Evolutionary conservation across 2,797 vertebrate species (phyloP), one percentile per base, ranked within the genome.

Genomic region (Oophaga sylvatica): DNA sequence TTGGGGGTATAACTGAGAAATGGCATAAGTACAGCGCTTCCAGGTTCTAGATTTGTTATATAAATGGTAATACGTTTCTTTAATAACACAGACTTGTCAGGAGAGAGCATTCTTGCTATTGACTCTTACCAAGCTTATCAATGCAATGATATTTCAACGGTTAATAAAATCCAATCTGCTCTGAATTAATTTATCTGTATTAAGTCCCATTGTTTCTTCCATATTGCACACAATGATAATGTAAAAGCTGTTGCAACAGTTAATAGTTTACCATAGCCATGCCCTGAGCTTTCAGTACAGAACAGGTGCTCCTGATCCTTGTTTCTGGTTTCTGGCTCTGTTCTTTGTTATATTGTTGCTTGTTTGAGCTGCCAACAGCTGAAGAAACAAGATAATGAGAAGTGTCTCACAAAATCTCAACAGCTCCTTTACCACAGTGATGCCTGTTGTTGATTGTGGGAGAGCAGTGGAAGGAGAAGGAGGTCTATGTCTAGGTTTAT

Each of bases 351-450:
- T 16, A 15, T 22, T 77, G 26, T 26, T 65, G 22, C 41, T 65
- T 60, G 45, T 77, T 76, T 53, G n/a, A 8, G 41, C 26, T 78
- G 26, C 60, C 13, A 76, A 85, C 83, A 85, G 83, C 83, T 85
- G 83, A 22, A 76, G 26, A 67, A 85, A 62, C 59, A 77, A 20
- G 65, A 17, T 85, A 26, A 67, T 48, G 41, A 20, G 65, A 5
- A 22, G 7, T n/a, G 45, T 26, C 1, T n/a, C 10, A 77, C 22
- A 77, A 26, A 77, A 56, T 29, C 75, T 77, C 45, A 56, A 77
- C 17, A 56, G 48, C 22, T 5, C 13, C 53, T 77, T 77, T n/a
- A 53, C 12, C 16, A 11, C 45, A n/a, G 20, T 19, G 19, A 22
- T 15, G 2, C 0, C 12, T 26, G 0, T 2, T 67, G 26, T 3